Percentiles rank a stretch among this genome's conserved stretches.
Conservation (phyloP, 1,140 invertebrate species). For the Mycetomoellerius zeteki region DNA sequence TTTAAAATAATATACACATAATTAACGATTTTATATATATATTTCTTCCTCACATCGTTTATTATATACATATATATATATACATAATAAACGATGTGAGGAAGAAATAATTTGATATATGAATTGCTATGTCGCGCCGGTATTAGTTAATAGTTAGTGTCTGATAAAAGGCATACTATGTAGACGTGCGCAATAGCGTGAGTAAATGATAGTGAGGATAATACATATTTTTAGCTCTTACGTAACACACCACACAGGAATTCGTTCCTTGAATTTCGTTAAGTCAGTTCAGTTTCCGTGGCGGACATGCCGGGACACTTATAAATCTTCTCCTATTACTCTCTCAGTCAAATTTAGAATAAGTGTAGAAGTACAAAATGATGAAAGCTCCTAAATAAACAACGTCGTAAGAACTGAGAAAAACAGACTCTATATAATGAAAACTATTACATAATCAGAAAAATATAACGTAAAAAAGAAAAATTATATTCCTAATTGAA, state of each 20-base stretch:
- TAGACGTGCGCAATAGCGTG: not conserved
- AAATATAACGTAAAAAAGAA: conserved; percentile 3
- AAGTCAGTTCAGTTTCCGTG: conserved; percentile 47
- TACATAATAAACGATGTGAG: not conserved
- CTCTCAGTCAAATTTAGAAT: conserved; percentile 11
- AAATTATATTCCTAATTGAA: too few relatives aligned
- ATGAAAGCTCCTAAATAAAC: conserved; percentile 10
- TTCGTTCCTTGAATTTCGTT: conserved; percentile 41
- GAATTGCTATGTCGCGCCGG: not conserved
- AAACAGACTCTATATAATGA: not conserved
- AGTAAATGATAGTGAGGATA: conserved; percentile 32
- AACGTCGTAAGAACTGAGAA: not conserved
- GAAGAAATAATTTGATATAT: not conserved
- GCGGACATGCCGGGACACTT: not conserved
- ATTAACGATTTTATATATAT: not conserved
- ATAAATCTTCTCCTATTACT: not conserved
- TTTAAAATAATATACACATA: not conserved
- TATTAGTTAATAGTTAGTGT: conserved; percentile 2
- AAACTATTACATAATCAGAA: not conserved
- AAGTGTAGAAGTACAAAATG: not conserved
- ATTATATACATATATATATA: too few relatives aligned
- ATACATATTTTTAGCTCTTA: conserved; percentile 47
- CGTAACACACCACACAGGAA: conserved; percentile 24
- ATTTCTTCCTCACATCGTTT: too few relatives aligned
- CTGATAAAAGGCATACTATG: not conserved